Percentiles rank a stretch among this genome's conserved stretches.
Evolutionary conservation across 1,140 invertebrate species (phyloP).

Genomic region (Danaus melanippus): DNA sequence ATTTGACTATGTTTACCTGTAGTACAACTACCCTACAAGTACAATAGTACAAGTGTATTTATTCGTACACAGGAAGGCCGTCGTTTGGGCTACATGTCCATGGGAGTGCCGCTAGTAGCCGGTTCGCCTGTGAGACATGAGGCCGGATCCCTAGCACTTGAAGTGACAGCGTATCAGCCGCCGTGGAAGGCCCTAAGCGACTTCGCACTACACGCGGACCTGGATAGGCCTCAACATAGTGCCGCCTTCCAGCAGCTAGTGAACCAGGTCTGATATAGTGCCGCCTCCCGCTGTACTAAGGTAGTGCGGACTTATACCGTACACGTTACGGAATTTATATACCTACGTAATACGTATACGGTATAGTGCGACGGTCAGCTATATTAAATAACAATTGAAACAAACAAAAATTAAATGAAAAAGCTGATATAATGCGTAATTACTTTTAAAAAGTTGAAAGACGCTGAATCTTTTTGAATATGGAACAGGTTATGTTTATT

Average conservation of each 20-base stretch:
- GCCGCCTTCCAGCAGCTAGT: constrained; percentile 97
- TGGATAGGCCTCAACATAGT: constrained; percentile 85
- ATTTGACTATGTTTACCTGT: too few species aligned
- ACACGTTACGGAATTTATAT: too few species aligned
- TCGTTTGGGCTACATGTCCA: constrained; percentile 93
- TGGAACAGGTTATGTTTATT: too few species aligned
- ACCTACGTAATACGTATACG: background rate
- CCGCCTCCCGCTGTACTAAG: background rate
- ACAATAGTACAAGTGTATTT: too few species aligned
- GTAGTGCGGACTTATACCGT: too few species aligned
- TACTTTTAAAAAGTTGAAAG: too few species aligned
- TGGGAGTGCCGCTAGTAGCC: constrained; percentile 97
- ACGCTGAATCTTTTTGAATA: too few species aligned
- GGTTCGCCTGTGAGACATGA: constrained; percentile 95
- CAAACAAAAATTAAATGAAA: too few species aligned
- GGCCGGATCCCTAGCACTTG: constrained; percentile 85
- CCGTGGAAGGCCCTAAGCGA: constrained; percentile 97
- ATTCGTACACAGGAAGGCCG: constrained; percentile 79
- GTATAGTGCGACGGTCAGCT: too few species aligned
- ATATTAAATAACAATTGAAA: too few species aligned
- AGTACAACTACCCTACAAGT: too few species aligned
- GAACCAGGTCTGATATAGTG: constrained; percentile 81
- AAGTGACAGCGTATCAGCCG: constrained; percentile 95
- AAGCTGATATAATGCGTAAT: too few species aligned
- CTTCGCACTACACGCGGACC: constrained; percentile 94